Percentiles rank a stretch among this genome's conserved stretches.
phyloP scores from a whole-genome alignment of 92 coral and sea anemone species.

The Plumapathes pennacea region DNA sequence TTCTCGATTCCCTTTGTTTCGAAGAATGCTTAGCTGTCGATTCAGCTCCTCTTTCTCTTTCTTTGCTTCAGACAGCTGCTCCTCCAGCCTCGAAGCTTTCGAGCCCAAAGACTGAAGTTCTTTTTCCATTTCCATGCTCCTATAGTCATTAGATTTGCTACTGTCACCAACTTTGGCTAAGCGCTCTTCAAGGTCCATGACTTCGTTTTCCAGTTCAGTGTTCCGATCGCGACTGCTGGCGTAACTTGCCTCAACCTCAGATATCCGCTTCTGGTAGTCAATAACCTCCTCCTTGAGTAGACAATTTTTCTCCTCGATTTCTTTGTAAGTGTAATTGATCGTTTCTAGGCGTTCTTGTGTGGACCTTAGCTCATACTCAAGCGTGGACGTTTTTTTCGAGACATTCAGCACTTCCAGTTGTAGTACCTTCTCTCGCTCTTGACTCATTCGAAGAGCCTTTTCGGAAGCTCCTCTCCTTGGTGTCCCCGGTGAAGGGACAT shows the following conservation, averaged over 20 bases:
- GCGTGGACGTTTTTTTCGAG: slow-evolving; percentile 59
- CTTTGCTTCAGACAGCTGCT: slow-evolving; percentile 55
- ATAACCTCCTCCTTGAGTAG: slow-evolving; percentile 68
- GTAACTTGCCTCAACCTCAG: slow-evolving; percentile 72
- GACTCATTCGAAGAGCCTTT: slow-evolving; percentile 58
- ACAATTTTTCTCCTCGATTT: slow-evolving; percentile 50
- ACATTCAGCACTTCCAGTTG: slow-evolving; percentile 70
- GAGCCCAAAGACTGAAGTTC: slow-evolving; percentile 54
- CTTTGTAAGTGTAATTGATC: slow-evolving; percentile 52
- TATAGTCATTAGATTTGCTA: slow-evolving; percentile 40
- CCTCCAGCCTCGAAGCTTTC: slow-evolving; percentile 65
- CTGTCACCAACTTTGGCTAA: slow-evolving; percentile 41
- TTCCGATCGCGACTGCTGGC: slow-evolving; percentile 57
- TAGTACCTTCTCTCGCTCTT: slow-evolving; percentile 73
- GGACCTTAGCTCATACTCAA: slow-evolving; percentile 66
- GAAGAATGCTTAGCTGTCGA: slow-evolving; percentile 54
- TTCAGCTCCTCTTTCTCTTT: slow-evolving; percentile 69
- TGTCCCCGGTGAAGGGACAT: slow-evolving; percentile 35
- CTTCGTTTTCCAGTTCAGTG: slow-evolving; percentile 55
- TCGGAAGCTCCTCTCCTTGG: slow-evolving; percentile 63
- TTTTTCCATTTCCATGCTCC: slow-evolving; percentile 46
- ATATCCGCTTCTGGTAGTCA: slow-evolving; percentile 55
- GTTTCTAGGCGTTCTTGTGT: slow-evolving; percentile 59
- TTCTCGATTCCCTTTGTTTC: slow-evolving; percentile 66
- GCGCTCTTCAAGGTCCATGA: slow-evolving; percentile 26